Evolutionary conservation across 2,888 invertebrate species (phyloP), one percentile per base, ranked within the genome.

Genomic region (Oligia strigilis): DNA sequence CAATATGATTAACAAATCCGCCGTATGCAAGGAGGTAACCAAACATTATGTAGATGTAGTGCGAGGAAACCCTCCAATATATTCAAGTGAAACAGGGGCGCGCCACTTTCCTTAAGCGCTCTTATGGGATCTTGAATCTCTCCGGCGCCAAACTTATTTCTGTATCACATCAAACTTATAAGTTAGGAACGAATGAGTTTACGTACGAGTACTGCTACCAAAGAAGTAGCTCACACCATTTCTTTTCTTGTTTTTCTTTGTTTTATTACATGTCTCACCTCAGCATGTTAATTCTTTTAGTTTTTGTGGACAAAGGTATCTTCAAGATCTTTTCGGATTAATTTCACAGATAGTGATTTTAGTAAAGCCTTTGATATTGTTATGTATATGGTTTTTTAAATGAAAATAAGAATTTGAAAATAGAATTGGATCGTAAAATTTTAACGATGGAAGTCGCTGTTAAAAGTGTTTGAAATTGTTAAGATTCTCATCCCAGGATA

Each of bases 121-220:
- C 92, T 93, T 92, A 91, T 88, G 92, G 91, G 93, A 92, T 91
- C 91, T 90, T 88, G 90, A 91, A 91, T 90, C 90, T 90, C 88
- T 86, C 87, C 83, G 83, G 88, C 83, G 89, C 86, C 88, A 90
- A 93, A 93, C 91, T 92, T 93, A 91, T 91, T 91, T 89, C 87
- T 89, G 90, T 92, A 91, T 90, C 90, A 85, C 91, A 91, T 91
- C 89, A 91, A 92, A 92, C 91, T 92, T 90, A 88, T 87, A 88
- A 91, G 90, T 90, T 91, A 85, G 88, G 80, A 84, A 83, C 85
- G 90, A 91, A 93, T 91, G 89, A 92, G 88, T 90, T 92, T 88
- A 80, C 84, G 77, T 81, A 78, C 71, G 62, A 80, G 23, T 3
- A 58, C 69, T 74, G 52, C 76, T 72, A 70, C 78, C 65, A 67